These are phyloP conservation scores for Trochalopteron elliotii DNA, from an alignment of 2,113 vertebrate species.

Conservation along the genomic window DNA sequence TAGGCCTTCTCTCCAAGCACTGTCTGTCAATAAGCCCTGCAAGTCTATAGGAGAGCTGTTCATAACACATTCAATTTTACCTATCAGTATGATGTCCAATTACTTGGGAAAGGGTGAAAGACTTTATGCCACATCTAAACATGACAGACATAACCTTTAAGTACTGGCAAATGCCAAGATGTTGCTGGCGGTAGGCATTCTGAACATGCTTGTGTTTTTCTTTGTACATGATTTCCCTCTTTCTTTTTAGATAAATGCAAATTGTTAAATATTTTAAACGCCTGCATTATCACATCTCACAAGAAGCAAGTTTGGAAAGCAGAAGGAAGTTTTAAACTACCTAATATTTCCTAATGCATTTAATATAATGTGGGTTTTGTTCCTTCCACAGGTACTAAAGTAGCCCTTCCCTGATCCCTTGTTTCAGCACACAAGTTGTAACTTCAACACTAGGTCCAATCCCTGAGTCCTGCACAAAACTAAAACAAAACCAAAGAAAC, in stretches of 20 bases:
- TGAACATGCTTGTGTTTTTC: slow-evolving; percentile 57
- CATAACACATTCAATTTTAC: slow-evolving; percentile 67
- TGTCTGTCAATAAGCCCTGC: slow-evolving; percentile 64
- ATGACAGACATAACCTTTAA: slow-evolving; percentile 77
- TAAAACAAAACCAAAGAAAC: neutral
- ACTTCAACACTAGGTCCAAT: neutral
- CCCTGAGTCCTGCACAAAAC: neutral
- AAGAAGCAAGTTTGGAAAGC: neutral
- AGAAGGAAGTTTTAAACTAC: neutral
- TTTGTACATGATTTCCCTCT: neutral
- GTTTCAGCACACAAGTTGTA: neutral
- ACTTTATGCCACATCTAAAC: slow-evolving; percentile 68
- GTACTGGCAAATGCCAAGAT: slow-evolving; percentile 67
- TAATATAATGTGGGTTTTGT: neutral
- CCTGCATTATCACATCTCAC: neutral
- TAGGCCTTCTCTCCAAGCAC: slow-evolving; percentile 63
- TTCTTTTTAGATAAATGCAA: slow-evolving; percentile 38
- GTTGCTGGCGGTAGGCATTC: slow-evolving; percentile 57
- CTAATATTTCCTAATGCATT: neutral
- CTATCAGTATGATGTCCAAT: slow-evolving; percentile 75
- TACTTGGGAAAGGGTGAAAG: slow-evolving; percentile 76
- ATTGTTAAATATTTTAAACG: slow-evolving; percentile 30
- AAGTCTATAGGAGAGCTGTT: slow-evolving; percentile 37
- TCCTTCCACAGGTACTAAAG: neutral
- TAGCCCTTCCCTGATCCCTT: neutral